Base-by-base conservation (phyloP, 2,888 invertebrate species). In the Eupeodes luniger region DNA sequence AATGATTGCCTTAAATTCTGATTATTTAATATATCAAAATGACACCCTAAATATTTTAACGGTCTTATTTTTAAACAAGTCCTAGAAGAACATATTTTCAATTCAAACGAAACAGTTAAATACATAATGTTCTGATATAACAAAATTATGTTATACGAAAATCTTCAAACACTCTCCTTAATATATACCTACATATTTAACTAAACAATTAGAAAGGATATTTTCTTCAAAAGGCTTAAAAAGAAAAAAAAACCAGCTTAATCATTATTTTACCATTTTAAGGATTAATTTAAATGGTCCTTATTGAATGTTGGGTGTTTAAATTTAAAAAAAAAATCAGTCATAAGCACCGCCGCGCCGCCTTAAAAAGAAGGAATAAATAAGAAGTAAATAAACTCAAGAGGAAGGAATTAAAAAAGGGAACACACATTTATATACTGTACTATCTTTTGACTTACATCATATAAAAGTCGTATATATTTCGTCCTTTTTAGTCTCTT, bases 221-320 rank as follows among this genome's bases (percentile, higher is more conserved):
- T 47, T 62, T 34, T 36, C n/a, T 5, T 14, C 7, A 40, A 14
- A n/a, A n/a, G n/a, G 14, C 16, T 6, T n/a, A 10, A 40, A 16
- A 3, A 40, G 6, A 11, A 62, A 40, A n/a, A 62, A 81, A 69
- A 81, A 64, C 19, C 74, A 64, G 81, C 85, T 64, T 69, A 81
- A 79, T 81, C 85, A 86, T 86, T 78, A 51, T 81, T 86, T 81
- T 70, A 40, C 51, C 81, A 82, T 86, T 86, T 86, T 19, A 44
- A 34, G 78, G 78, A 79, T 76, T 85, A 53, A 74, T 78, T 74
- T 51, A 75, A 51, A 85, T 78, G 69, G 74, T 64, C 49, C 78
- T 85, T 81, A 85, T 85, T 86, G 81, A 81, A 81, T 81, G 78
- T 85, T 5, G 19, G 67, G 81, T 64, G 47, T 27, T 66, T 16